Base-by-base conservation (phyloP, 2,113 vertebrate species). In the Leptodactylus fuscus region DNA sequence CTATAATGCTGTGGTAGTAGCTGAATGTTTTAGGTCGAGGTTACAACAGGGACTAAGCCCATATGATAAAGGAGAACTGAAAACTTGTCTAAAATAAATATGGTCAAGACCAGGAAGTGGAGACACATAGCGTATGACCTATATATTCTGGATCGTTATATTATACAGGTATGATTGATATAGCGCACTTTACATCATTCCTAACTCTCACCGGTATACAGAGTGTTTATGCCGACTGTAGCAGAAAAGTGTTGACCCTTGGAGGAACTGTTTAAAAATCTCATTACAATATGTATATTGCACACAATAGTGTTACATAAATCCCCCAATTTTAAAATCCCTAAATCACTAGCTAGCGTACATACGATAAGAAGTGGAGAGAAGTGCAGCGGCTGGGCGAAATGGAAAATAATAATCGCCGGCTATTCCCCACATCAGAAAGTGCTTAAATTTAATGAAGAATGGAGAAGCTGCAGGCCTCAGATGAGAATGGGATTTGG, bases 261-360 rank as follows among this genome's bases (percentile, higher is more conserved):
- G 38, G 22, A 73, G 70, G 70, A 44, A 46, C 11, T 1, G n/a
- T 27, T 71, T 24, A 73, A 24, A 71, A 44, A 73, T 46, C 70
- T 44, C 70, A 73, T 73, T 73, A 24, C n/a, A 24, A 73, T 73
- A 44, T 44, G 38, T 24, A 20, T 46, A 46, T 73, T 24, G 12
- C 22, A 7, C n/a, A 73, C 38, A 44, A 24, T 46, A 24, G 10
- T n/a, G 22, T n/a, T 73, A 73, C 36, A 73, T 38, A 71, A 71
- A 71, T 36, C 34, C 67, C 7, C 34, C 67, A 46, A 46, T 46
- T 44, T 73, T 73, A 44, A 73, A 73, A 73, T 73, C 67, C 36
- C 13, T 71, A 71, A 71, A 71, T 71, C 67, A 36, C 36, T n/a
- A 71, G 36, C 18, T 38, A 41, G n/a, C 38, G 29, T n/a, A 41